These are phyloP conservation scores for Drosophila multiciliata DNA, from an alignment of 2,888 invertebrate genomes.

Conservation along the genomic window DNA sequence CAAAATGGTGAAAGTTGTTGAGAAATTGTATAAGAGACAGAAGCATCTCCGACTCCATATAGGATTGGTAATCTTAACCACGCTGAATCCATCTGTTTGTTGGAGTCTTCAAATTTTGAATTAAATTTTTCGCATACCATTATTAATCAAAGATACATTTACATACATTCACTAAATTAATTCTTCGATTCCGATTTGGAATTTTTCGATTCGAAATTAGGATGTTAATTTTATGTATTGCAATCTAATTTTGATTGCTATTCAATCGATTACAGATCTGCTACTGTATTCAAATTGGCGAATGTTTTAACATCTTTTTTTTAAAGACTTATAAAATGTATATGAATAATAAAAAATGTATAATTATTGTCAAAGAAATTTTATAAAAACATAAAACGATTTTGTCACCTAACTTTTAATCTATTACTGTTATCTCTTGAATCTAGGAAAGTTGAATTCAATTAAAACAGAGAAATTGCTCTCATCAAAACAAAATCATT, in stretches of 20 bases:
- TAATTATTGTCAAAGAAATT: background rate
- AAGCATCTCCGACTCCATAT: background rate
- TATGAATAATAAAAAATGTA: too few relatives aligned
- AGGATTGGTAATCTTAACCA: too few relatives aligned
- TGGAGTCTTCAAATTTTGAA: background rate
- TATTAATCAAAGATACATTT: background rate
- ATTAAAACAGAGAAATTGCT: background rate
- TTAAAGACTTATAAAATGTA: too few relatives aligned
- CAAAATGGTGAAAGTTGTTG: rapidly evolving
- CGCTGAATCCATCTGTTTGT: background rate
- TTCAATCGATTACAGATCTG: background rate
- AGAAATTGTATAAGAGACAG: background rate
- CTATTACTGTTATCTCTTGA: background rate
- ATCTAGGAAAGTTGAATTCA: background rate
- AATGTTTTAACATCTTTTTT: background rate
- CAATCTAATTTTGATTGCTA: background rate
- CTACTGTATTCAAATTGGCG: background rate
- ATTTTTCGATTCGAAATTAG: background rate
- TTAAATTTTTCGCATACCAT: background rate
- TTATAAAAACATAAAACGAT: too few relatives aligned
- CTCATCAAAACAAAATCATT: rapidly evolving
- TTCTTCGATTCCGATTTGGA: background rate
- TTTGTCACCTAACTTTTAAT: background rate
- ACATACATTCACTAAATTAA: background rate
- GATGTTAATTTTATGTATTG: background rate